phyloP scores from a whole-genome alignment of 2,888 invertebrate genomes.

The Auanema freiburgensis region DNA sequence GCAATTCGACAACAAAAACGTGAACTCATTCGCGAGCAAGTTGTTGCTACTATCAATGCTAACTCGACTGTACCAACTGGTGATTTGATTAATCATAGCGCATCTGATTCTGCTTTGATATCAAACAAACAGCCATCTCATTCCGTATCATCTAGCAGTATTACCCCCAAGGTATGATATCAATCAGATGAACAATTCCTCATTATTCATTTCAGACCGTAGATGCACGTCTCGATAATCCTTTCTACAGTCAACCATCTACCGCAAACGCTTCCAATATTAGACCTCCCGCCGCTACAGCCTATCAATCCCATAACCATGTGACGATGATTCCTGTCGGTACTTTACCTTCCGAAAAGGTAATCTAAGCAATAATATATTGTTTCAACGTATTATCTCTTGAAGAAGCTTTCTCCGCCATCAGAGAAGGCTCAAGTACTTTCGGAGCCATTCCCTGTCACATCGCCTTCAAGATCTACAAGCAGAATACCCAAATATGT shows the following conservation, averaged over 20 bases:
- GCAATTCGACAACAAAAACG: slow-evolving; percentile 15
- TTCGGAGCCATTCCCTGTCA: slow-evolving; percentile 5
- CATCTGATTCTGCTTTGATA: too few relatives aligned
- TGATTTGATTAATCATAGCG: too few relatives aligned
- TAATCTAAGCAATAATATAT: neutral
- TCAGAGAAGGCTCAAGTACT: slow-evolving; percentile 2
- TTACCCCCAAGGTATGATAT: too few relatives aligned
- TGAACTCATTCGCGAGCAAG: slow-evolving; percentile 21
- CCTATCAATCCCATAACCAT: slow-evolving; percentile 4
- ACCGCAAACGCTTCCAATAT: neutral
- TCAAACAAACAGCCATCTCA: too few relatives aligned
- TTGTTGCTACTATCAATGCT: neutral
- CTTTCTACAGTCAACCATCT: too few relatives aligned
- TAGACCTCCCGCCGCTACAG: slow-evolving; percentile 3
- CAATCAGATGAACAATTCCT: too few relatives aligned
- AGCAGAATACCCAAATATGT: slow-evolving; percentile 19
- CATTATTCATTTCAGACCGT: too few relatives aligned
- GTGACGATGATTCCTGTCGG: slow-evolving; percentile 18
- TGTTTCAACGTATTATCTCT: neutral
- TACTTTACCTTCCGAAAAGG: neutral
- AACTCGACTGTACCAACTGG: too few relatives aligned
- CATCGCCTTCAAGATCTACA: slow-evolving; percentile 5
- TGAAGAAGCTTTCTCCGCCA: neutral
- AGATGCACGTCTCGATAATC: too few relatives aligned
- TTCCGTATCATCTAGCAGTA: too few relatives aligned